Percentiles rank a stretch among this genome's conserved stretches.
Evolutionary conservation across 2,113 vertebrate genomes (phyloP).

Genomic region (Galemys pyrenaicus): DNA sequence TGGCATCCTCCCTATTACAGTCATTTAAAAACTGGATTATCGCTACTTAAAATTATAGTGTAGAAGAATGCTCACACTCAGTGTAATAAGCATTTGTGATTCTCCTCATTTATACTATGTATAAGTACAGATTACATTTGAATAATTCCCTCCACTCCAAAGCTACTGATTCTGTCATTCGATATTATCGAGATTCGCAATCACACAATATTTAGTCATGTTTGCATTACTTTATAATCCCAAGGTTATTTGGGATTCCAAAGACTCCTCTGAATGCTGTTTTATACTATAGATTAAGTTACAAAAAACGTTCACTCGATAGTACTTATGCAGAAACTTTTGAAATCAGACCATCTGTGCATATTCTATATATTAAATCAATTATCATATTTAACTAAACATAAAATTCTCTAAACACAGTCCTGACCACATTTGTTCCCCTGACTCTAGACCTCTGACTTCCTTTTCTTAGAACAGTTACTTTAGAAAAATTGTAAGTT

Average conservation of each 20-base stretch:
- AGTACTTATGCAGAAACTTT: not conserved
- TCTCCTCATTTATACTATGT: not conserved
- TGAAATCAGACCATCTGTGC: not conserved
- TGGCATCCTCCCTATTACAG: not conserved
- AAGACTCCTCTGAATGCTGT: not conserved
- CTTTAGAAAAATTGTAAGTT: not conserved
- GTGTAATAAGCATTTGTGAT: not conserved
- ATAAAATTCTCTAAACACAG: not conserved
- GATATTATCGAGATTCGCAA: not conserved
- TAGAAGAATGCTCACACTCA: not conserved
- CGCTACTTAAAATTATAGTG: not conserved
- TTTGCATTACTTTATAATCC: not conserved
- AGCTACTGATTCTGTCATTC: not conserved
- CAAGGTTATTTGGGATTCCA: too few species aligned
- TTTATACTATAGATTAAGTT: not conserved
- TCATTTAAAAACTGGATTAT: not conserved
- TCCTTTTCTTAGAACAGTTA: not conserved
- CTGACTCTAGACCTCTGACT: too few species aligned
- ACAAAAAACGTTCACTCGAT: not conserved
- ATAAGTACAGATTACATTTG: not conserved
- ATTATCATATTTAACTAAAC: not conserved
- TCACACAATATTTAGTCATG: not conserved
- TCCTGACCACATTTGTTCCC: not conserved
- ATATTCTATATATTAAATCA: not conserved
- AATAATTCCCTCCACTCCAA: not conserved